Percentiles rank a stretch among this genome's conserved stretches.
Evolutionary conservation across 2,113 vertebrate genomes (phyloP).

Genomic region (Hyla sarda): DNA sequence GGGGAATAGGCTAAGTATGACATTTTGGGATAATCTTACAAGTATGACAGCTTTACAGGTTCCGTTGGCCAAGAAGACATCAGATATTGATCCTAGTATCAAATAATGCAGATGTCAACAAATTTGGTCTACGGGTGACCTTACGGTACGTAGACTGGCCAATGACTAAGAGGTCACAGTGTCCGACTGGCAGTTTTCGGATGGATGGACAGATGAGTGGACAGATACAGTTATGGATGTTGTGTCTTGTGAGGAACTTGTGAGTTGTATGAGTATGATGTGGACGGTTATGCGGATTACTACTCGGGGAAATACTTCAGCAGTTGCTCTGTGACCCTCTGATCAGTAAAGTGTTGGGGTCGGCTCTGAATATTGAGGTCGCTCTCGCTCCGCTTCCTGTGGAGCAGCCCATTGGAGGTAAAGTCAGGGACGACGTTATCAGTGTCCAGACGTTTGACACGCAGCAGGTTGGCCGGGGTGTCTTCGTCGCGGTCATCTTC

Average conservation of each 20-base stretch:
- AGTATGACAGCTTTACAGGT: too few species aligned
- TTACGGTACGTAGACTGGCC: background rate
- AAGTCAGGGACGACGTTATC: slow-evolving; percentile 16
- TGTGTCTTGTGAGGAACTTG: background rate
- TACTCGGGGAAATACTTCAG: slow-evolving; percentile 51
- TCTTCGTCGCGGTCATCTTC: background rate
- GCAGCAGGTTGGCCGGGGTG: slow-evolving; percentile 16
- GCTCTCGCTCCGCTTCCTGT: background rate
- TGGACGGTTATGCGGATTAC: background rate
- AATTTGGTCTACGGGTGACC: background rate
- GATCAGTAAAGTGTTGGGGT: slow-evolving; percentile 19
- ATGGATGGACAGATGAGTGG: background rate
- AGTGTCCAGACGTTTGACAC: slow-evolving; percentile 46
- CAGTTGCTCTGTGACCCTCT: slow-evolving; percentile 42
- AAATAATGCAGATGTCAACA: background rate
- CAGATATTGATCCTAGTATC: too few species aligned
- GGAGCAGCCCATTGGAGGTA: slow-evolving; percentile 12
- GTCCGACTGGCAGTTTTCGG: background rate
- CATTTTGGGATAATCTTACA: too few species aligned
- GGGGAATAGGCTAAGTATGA: too few species aligned
- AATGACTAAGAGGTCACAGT: background rate
- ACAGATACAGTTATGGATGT: slow-evolving; percentile 6
- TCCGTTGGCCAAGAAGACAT: too few species aligned
- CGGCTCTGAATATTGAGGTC: background rate
- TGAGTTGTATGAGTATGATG: background rate